phyloP scores from a whole-genome alignment of 2,888 invertebrate species.

The Drosophila imparisetae region DNA sequence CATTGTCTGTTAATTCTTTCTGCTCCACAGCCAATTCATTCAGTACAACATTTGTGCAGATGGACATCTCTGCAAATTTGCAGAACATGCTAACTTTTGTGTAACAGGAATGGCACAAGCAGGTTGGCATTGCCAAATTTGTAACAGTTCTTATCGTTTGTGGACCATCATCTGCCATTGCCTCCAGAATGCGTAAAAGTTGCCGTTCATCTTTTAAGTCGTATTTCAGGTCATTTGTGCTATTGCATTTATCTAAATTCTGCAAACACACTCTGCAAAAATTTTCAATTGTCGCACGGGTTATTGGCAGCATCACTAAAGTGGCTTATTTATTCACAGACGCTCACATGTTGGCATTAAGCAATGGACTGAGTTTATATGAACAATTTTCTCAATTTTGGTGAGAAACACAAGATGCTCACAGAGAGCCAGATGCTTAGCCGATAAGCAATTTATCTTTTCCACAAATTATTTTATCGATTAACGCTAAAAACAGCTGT shows the following conservation, averaged over 20 bases:
- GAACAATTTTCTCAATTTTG: background rate
- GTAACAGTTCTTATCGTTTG: background rate
- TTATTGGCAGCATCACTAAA: constrained; percentile 38
- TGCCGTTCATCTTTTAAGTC: constrained; percentile 19
- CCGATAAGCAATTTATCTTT: background rate
- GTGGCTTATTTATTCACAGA: background rate
- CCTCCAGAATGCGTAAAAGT: constrained; percentile 20
- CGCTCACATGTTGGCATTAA: constrained; percentile 1
- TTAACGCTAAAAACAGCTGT: constrained; percentile 25
- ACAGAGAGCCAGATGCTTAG: background rate
- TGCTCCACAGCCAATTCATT: constrained; percentile 26
- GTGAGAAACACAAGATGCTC: background rate
- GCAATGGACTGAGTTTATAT: background rate
- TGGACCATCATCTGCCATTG: constrained; percentile 11
- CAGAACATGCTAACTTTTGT: constrained; percentile 29
- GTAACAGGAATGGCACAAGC: constrained; percentile 37
- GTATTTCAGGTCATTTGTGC: constrained; percentile 1
- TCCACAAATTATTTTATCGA: constrained; percentile 14
- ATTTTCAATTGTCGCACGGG: constrained; percentile 38
- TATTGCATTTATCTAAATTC: constrained; percentile 14
- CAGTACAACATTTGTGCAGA: constrained; percentile 33
- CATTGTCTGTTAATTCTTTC: background rate
- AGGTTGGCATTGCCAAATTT: constrained; percentile 17
- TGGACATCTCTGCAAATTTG: constrained; percentile 43
- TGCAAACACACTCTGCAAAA: constrained; percentile 48